A percentile compares a stretch with the other conserved stretches of the same genome.
phyloP scores from a whole-genome alignment of 2,113 vertebrate genomes.

The Carlito syrichta region DNA sequence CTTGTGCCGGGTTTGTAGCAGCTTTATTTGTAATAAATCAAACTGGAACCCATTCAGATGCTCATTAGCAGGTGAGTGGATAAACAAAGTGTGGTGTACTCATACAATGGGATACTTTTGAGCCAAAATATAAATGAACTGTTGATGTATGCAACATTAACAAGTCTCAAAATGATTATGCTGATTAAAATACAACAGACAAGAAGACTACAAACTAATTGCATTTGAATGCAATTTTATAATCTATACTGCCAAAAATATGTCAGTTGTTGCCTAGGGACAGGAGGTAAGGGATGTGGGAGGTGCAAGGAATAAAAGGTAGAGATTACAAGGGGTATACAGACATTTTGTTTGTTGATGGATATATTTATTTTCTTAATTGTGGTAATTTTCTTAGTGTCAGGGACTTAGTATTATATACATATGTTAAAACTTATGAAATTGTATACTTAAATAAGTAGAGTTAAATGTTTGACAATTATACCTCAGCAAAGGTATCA shows the following conservation, averaged over 20 bases:
- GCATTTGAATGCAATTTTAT: neutral
- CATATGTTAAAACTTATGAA: neutral
- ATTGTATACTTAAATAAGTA: neutral
- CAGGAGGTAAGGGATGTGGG: too few relatives aligned
- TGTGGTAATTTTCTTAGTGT: too few relatives aligned
- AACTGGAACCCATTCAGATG: neutral
- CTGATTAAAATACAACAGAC: too few relatives aligned
- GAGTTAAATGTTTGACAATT: neutral
- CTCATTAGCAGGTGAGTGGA: neutral
- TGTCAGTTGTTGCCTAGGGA: neutral
- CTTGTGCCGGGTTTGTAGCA: neutral
- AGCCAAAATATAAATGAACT: neutral
- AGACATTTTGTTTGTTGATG: neutral
- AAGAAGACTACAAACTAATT: neutral
- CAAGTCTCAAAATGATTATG: neutral
- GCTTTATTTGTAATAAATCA: neutral
- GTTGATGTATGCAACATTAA: neutral
- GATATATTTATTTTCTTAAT: neutral
- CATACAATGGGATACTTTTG: neutral
- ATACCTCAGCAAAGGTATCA: neutral
- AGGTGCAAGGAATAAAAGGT: neutral
- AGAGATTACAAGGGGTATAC: neutral
- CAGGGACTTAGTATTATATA: neutral
- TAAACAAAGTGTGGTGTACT: neutral
- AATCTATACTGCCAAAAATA: neutral